Conservation (phyloP, 2,797 vertebrate genomes). For the Hafferia zeledoni region DNA sequence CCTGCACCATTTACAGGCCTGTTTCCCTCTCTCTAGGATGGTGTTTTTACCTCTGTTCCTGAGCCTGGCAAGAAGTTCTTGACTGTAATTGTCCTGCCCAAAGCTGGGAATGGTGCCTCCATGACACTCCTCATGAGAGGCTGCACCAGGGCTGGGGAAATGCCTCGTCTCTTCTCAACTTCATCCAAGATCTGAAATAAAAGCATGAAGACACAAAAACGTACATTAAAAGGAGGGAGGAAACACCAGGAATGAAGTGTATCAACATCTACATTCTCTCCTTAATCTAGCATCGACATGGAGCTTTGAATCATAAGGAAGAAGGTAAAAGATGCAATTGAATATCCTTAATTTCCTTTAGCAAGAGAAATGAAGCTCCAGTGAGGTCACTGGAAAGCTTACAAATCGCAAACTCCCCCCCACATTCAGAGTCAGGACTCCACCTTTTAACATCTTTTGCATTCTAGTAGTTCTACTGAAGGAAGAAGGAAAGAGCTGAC, state of each 20-base stretch:
- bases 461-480: background rate
- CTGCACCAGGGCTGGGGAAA: conserved; percentile 96
- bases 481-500: background rate
- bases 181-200: conserved; percentile 92
- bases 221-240: background rate
- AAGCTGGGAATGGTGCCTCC: conserved; percentile 97
- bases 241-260: background rate
- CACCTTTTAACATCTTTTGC: background rate
- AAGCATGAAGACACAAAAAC: background rate
- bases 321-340: background rate
- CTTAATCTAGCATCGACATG: rapidly evolving
- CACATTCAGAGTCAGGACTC: background rate
- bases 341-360: background rate
- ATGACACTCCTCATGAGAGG: conserved; percentile 98
- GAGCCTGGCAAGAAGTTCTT: conserved; percentile 98
- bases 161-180: conserved; percentile 93
- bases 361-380: background rate
- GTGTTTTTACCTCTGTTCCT: conserved; percentile 90
- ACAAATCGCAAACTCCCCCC: background rate
- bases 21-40: background rate
- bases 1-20: background rate
- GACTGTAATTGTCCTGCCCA: conserved; percentile 92
- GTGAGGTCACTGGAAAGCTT: background rate
- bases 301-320: background rate
- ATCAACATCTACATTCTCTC: background rate